Percentiles rank a stretch among this genome's conserved stretches.
Conservation (phyloP, 1,140 invertebrate genomes). For the Sitophilus oryzae region DNA sequence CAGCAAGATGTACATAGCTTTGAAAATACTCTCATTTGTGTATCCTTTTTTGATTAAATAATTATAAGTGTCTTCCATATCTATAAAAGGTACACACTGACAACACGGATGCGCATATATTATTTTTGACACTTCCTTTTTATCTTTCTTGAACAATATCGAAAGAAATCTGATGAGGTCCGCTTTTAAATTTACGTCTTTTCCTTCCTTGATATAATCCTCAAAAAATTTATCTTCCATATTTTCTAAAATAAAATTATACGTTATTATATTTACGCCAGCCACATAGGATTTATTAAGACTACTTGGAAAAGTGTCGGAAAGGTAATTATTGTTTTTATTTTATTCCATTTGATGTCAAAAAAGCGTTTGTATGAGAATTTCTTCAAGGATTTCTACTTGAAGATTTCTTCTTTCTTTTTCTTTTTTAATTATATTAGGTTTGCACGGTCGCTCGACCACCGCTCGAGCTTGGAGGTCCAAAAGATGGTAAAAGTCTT, state of each 20-base stretch:
- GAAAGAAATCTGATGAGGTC: conserved; percentile 30
- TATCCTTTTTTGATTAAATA: conserved; percentile 46
- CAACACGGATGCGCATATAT: conserved; percentile 51
- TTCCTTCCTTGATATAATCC: conserved; percentile 38
- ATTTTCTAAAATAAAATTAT: conserved; percentile 13
- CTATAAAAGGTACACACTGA: conserved; percentile 46
- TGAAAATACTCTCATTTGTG: conserved; percentile 46
- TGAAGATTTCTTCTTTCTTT: no score
- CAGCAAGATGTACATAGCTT: conserved; percentile 50
- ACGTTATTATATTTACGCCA: no score
- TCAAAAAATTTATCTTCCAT: conserved; percentile 37
- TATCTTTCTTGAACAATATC: conserved; percentile 33
- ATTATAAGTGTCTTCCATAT: conserved; percentile 47
- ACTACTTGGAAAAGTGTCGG: no score
- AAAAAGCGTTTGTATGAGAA: no score
- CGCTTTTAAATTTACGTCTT: conserved; percentile 40
- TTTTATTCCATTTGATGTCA: no score
- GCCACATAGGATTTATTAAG: neutral
- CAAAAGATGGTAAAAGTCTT: no score
- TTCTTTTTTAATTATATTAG: no score
- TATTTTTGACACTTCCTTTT: conserved; percentile 37
- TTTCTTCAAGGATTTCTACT: no score
- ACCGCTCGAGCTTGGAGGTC: no score
- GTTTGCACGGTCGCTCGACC: no score
- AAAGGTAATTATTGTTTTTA: no score